Base-by-base conservation (phyloP, 2,888 invertebrate genomes). In the Drosophila quasianomalipes region DNA sequence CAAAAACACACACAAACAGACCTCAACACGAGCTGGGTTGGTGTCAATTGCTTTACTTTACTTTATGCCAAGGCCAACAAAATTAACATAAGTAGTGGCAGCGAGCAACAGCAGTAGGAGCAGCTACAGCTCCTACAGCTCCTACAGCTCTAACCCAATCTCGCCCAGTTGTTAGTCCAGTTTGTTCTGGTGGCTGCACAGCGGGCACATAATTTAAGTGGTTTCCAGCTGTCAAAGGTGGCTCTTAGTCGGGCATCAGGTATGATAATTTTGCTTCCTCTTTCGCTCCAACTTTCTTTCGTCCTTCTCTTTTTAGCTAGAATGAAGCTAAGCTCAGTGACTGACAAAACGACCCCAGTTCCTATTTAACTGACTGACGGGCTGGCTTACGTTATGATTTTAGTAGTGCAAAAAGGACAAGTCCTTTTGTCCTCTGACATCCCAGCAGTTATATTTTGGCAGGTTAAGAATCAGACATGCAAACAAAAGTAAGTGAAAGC, bases 151-250 rank as follows among this genome's bases (percentile, higher is more conserved):
- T 28, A 19, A 7, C 12, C 26, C 26, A 37, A 37, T 26, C 26
- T 28, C 19, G 26, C 3, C 22, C 14, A 69, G 74, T 55, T 66
- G 53, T 47, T 61, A 58, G 82, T 69, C 74, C 74, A 82, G 78
- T 72, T 62, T 39, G 52, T 16, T 51, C 41, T 63, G 70, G 67
- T 60, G 71, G 49, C 71, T 53, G 71, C 85, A 77, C 85, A 85
- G 90, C 90, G 69, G 85, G 90, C 70, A 80, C 76, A 90, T 85
- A 88, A 85, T 85, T 85, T 90, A 88, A 90, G 89, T 89, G 85
- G 87, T 90, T 90, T 86, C 90, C 91, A 86, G 88, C 90, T 91
- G 90, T 87, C 91, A 89, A 87, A 89, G 88, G 84, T 86, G 76
- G 64, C 73, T 61, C 47, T 59, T 37, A 49, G 28, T 26, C 47